These are phyloP conservation scores for Mormoops blainvillei DNA, from an alignment of 2,113 vertebrate genomes.

Conservation along the genomic window DNA sequence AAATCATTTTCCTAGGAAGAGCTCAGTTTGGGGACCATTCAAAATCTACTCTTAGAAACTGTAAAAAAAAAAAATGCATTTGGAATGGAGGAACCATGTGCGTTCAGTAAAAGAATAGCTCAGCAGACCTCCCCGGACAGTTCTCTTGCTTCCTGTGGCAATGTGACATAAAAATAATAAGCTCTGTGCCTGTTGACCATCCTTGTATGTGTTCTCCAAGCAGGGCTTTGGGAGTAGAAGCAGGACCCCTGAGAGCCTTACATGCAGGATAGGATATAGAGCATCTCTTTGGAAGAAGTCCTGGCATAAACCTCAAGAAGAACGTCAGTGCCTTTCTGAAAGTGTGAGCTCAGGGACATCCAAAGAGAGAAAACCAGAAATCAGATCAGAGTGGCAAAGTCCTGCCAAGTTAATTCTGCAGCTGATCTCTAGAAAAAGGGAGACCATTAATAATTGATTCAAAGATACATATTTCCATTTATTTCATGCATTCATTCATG, in stretches of 20 bases:
- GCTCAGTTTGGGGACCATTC: neutral
- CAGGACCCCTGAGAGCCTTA: neutral
- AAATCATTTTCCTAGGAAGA: neutral
- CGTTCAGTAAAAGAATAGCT: neutral
- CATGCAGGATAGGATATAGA: neutral
- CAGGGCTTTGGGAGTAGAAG: neutral
- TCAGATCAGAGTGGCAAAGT: neutral
- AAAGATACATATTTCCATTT: neutral
- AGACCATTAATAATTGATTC: neutral
- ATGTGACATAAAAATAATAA: neutral
- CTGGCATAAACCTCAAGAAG: neutral
- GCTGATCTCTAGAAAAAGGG: neutral
- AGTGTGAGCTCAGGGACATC: neutral
- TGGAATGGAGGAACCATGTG: neutral
- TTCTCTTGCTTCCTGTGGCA: neutral
- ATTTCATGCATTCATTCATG: neutral
- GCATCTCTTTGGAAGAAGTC: neutral
- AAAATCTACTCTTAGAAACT: neutral
- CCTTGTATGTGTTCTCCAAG: neutral
- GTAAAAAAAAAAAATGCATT: neutral
- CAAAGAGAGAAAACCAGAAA: neutral
- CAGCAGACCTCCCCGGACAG: neutral
- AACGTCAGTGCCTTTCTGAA: neutral
- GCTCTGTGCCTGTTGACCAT: accelerated
- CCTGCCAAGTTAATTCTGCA: neutral